phyloP scores from a whole-genome alignment of 2,888 invertebrate genomes.

The Plutella xylostella region DNA sequence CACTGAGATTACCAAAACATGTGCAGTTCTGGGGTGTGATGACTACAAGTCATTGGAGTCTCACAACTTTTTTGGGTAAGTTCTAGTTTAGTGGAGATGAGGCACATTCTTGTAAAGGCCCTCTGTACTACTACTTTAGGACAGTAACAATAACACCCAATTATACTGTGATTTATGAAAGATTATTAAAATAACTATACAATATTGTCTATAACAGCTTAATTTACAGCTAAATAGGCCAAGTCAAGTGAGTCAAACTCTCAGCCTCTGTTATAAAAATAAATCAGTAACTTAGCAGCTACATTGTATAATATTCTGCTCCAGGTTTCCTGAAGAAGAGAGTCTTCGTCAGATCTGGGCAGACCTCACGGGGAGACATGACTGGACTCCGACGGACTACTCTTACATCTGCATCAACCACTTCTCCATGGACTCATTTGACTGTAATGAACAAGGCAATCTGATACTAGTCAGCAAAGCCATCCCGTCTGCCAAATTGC shows the following conservation, averaged over 20 bases:
- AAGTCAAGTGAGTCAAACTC: no score
- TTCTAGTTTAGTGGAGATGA: no score
- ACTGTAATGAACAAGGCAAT: slow-evolving; percentile 37
- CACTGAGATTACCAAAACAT: slow-evolving; percentile 51
- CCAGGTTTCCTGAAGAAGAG: slow-evolving; percentile 54
- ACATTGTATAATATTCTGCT: background rate
- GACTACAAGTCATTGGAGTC: slow-evolving; percentile 51
- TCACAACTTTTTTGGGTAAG: slow-evolving; percentile 54
- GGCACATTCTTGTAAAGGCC: no score
- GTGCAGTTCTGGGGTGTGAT: slow-evolving; percentile 59
- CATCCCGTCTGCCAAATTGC: slow-evolving; percentile 53
- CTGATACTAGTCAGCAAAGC: slow-evolving; percentile 51
- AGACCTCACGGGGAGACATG: slow-evolving; percentile 54
- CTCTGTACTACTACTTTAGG: no score
- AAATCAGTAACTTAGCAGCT: background rate
- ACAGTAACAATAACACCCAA: no score
- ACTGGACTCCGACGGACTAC: slow-evolving; percentile 60
- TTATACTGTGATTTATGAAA: no score
- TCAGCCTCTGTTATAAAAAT: no score
- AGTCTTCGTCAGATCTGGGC: slow-evolving; percentile 54
- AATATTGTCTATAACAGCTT: no score
- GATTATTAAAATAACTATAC: no score
- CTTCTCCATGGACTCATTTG: slow-evolving; percentile 57
- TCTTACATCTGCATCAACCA: slow-evolving; percentile 61
- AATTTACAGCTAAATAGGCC: no score